Conservation (phyloP, 2,113 vertebrate genomes). For the Cromileptes altivelis region DNA sequence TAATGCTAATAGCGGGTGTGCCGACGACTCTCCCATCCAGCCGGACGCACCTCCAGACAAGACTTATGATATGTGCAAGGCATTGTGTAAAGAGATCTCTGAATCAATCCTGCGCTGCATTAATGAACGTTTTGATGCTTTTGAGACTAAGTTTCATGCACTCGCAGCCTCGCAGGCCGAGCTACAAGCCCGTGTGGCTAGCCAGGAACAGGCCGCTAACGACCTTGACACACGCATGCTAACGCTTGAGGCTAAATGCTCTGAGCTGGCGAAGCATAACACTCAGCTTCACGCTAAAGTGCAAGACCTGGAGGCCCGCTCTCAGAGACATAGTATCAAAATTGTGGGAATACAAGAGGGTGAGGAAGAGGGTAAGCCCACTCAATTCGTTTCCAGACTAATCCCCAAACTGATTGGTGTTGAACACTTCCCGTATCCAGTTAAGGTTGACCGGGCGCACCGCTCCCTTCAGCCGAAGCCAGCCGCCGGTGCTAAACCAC, state of each 20-base stretch:
- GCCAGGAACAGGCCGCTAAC: background rate
- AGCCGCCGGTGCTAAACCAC: background rate
- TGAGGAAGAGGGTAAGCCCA: background rate
- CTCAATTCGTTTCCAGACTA: background rate
- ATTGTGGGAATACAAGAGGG: background rate
- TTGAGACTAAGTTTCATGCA: slow-evolving; percentile 9
- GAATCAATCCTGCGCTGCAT: slow-evolving; percentile 11
- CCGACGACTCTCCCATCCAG: background rate
- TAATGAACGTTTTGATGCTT: background rate
- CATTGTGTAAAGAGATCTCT: slow-evolving; percentile 3
- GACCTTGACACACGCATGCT: background rate
- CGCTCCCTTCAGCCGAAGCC: background rate
- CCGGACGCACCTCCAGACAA: background rate
- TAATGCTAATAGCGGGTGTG: background rate
- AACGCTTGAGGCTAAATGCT: slow-evolving; percentile 1
- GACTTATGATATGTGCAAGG: background rate
- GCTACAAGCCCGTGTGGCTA: background rate
- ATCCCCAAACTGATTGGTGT: slow-evolving; percentile 2
- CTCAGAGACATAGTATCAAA: slow-evolving; percentile 2
- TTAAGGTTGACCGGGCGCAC: no score
- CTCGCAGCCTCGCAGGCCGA: background rate
- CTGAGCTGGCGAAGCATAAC: background rate
- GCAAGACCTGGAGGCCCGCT: slow-evolving; percentile 18
- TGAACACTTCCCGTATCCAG: no score
- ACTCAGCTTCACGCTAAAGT: slow-evolving; percentile 1